Evolutionary conservation across 1,140 invertebrate genomes (phyloP), one percentile per base, ranked within the genome.

Genomic region (Hylaeus anthracinus): DNA sequence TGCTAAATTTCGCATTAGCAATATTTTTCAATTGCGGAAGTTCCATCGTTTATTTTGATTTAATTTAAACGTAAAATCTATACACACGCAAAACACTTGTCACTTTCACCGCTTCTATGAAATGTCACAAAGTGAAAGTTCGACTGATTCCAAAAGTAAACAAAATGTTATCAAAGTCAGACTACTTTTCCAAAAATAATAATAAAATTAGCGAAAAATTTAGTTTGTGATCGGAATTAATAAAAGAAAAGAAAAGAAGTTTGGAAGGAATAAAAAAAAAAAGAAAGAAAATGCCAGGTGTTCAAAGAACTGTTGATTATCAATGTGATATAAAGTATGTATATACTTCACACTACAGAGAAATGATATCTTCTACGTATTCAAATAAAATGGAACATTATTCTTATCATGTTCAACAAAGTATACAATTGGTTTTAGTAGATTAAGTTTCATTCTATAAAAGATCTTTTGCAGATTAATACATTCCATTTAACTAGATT

Each of bases 1-100:
- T 93, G 5, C 89, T 88, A 88, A 94, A 87, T 26, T 70, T 43
- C 0, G 26, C 0, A 63, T 82, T 84, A 2, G 58, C 5, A 26
- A 86, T 15, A 64, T 41, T 51, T 51, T 79, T 37, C 45, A 73
- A 58, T 73, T 65, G 51, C 41, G 10, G 56, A 48, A 1, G 48
- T 12, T 79, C 70, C 77, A 79, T 79, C 26, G 26, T 58, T 65
- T 51, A 65, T 56, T 58, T 63, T 14, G 37, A 26, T 8, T 41
- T 43, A 14, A 6, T 5, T 10, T 15, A 71, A 78, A 48, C 12
- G 5, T 5, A 5, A 26, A 15, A 45, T 26, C 2, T 43, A 37
- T 2, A 51, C 51, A 12, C 3, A 10, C 37, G 2, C 26, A 60
- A 41, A 55, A 26, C 41, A 56, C 51, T 41, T 76, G 39, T 45